Evolutionary conservation across 2,888 invertebrate genomes (phyloP), one percentile per base, ranked within the genome.

Genomic region (Perizoma affinitatum): DNA sequence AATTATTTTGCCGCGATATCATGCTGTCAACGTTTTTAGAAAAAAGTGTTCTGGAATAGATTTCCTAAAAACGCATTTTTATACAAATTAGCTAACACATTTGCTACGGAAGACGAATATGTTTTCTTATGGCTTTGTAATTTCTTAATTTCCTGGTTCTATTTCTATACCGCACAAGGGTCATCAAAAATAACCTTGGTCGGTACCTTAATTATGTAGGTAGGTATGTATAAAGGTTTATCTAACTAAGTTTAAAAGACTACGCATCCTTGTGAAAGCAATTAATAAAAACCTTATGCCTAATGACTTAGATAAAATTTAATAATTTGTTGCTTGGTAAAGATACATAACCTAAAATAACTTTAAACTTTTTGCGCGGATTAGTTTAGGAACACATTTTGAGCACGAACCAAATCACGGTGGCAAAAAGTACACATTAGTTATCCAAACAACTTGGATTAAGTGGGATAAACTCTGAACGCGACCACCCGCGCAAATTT

Each of bases 1-100:
- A 91, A 91, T 91, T 91, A 89, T 73, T 76, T 77, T 70, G 73
- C 53, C 63, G 69, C 77, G 80, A 74, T 86, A 87, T 91, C 91
- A 90, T 84, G 72, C 83, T 88, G 91, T 88, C 89, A 83, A 68
- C 60, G 61, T 61, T 45, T 36, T 63, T 59, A 67, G 64, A 74
- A 73, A 57, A 33, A 43, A 56, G 59, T 55, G 55, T 54, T 49
- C 52, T 41, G 11, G 54, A 65, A 69, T 64, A 66, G 67, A 64
- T 63, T 62, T 63, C 43, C 58, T 33, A 52, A 71, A 72, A 65
- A 66, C 53, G 54, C 58, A 68, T 66, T 63, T 66, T 59, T 60
- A 58, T 69, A 70, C 72, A 72, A 72, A 67, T 72, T 76, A 60
- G 57, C 54, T 45, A 43, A 58, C 52, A 55, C 54, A 22, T 22